Evolutionary conservation across 2,888 invertebrate genomes (phyloP).

Genomic region (Leptarthrus brevirostris): DNA sequence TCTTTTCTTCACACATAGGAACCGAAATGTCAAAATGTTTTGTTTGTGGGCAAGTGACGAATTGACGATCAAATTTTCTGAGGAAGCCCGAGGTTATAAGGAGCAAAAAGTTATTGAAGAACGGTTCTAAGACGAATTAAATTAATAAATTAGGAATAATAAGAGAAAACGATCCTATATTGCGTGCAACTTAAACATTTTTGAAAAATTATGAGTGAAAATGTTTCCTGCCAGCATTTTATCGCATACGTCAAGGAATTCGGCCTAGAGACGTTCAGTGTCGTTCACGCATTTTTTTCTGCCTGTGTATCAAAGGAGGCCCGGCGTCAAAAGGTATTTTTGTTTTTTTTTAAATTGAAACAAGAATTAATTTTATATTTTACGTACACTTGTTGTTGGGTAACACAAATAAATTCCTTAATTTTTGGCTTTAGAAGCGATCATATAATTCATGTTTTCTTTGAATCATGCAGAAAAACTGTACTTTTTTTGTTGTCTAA

Average conservation of each 20-base stretch:
- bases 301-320: constrained; percentile 84
- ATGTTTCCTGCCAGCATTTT: constrained; percentile 65
- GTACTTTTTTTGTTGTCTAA: too few species aligned
- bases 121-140: background rate
- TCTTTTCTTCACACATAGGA: too few species aligned
- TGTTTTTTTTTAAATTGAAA: too few species aligned
- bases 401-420: too few species aligned
- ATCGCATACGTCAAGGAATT: constrained; percentile 64
- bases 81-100: background rate
- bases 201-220: constrained; percentile 61
- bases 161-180: too few species aligned
- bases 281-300: constrained; percentile 89
- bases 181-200: too few species aligned
- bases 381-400: too few species aligned
- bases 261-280: constrained; percentile 67
- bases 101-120: background rate
- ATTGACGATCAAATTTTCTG: constrained; percentile 17
- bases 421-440: too few species aligned
- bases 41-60: constrained; percentile 39
- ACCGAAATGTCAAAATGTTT: constrained; percentile 15
- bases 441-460: too few species aligned
- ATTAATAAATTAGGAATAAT: too few species aligned
- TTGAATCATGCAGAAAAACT: too few species aligned
- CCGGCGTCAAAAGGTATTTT: constrained; percentile 81
- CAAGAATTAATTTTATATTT: too few species aligned